Evolutionary conservation across 2,888 invertebrate genomes (phyloP).

Genomic region (Mesochorus sp.): DNA sequence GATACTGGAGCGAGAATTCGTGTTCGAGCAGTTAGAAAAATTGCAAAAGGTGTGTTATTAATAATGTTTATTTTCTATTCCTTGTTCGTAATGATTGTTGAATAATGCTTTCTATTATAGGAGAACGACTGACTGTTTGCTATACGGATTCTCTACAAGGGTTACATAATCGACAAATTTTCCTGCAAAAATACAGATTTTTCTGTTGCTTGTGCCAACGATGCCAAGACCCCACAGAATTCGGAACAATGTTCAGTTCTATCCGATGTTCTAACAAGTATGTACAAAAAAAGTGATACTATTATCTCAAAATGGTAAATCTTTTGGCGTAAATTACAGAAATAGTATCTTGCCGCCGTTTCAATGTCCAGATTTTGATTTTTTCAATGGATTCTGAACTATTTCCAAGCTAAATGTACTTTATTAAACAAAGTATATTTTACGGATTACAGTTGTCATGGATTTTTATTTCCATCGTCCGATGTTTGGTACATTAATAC

Average conservation of each 20-base stretch:
- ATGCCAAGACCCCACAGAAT: slow-evolving; percentile 89
- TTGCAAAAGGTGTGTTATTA: background rate
- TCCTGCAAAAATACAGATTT: slow-evolving; percentile 89
- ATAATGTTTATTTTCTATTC: background rate
- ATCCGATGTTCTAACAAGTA: too few relatives aligned
- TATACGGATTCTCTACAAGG: slow-evolving; percentile 94
- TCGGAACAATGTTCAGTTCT: slow-evolving; percentile 89
- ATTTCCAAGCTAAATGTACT: too few relatives aligned
- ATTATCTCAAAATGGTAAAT: too few relatives aligned
- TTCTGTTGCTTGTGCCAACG: slow-evolving; percentile 89
- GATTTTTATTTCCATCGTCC: too few relatives aligned
- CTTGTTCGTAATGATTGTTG: background rate
- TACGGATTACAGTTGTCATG: too few relatives aligned
- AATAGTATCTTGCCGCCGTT: too few relatives aligned
- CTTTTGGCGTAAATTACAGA: too few relatives aligned
- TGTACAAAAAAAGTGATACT: too few relatives aligned
- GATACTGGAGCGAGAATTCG: background rate
- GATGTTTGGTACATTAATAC: too few relatives aligned
- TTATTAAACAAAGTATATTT: too few relatives aligned
- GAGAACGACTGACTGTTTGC: slow-evolving; percentile 89
- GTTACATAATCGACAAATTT: slow-evolving; percentile 88
- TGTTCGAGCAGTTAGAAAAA: background rate
- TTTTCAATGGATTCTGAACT: too few relatives aligned
- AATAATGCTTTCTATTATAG: slow-evolving; percentile 78
- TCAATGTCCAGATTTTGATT: too few relatives aligned